Conservation (phyloP, 2,888 invertebrate species). For the Synanthedon vespiformis region DNA sequence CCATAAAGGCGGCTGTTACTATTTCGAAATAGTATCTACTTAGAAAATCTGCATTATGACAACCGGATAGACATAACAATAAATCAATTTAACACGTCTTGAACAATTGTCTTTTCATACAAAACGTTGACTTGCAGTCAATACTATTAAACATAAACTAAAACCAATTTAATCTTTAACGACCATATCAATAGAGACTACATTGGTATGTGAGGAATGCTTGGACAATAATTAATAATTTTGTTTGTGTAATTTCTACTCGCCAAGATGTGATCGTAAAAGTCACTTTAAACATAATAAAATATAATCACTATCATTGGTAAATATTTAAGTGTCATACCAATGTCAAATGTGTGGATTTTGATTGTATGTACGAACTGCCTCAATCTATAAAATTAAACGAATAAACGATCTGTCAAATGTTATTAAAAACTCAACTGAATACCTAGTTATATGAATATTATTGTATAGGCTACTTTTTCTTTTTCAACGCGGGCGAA, state of each 20-base stretch:
- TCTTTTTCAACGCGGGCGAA: no score
- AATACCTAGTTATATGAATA: no score
- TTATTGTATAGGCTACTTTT: no score
- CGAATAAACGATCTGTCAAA: no score
- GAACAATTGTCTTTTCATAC: conserved; percentile 2
- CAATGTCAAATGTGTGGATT: no score
- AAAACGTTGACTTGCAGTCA: background rate
- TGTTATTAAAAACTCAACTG: no score
- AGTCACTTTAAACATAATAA: conserved; percentile 23
- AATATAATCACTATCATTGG: conserved; percentile 24
- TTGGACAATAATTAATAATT: background rate
- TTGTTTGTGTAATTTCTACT: conserved; percentile 1
- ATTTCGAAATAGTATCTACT: background rate
- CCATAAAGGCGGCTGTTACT: no score
- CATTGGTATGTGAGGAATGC: background rate
- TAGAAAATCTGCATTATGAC: background rate
- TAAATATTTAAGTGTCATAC: conserved; percentile 9
- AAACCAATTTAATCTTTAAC: background rate
- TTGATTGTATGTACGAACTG: no score
- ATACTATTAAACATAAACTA: background rate
- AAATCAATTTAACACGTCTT: conserved; percentile 3
- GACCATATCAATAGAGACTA: background rate
- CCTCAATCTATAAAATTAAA: no score
- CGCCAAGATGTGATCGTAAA: conserved; percentile 15
- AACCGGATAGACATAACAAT: background rate